phyloP scores from a whole-genome alignment of 2,888 invertebrate species.

The Drosophila dives region DNA sequence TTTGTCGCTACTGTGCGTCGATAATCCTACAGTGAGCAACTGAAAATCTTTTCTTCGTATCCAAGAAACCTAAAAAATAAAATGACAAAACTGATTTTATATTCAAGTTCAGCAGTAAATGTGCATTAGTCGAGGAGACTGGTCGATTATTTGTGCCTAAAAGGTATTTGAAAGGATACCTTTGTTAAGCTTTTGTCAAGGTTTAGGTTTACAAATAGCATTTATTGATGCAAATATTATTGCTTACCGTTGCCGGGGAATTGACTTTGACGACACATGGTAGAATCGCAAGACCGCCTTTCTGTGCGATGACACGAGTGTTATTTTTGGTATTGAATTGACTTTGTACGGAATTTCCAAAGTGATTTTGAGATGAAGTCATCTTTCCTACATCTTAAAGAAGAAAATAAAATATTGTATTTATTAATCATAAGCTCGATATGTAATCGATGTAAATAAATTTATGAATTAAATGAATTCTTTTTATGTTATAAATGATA shows the following conservation, averaged over 20 bases:
- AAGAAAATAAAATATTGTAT: neutral
- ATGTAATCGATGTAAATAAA: neutral
- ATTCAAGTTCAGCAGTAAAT: neutral
- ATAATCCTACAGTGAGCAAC: conserved; percentile 87
- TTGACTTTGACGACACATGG: conserved; percentile 85
- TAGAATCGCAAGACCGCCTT: conserved; percentile 84
- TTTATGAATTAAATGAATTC: neutral
- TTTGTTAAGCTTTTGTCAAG: neutral
- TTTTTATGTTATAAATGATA: neutral
- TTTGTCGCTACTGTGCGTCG: conserved; percentile 88
- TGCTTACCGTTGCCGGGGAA: conserved; percentile 84
- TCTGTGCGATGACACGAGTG: conserved; percentile 84
- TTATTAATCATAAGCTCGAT: neutral
- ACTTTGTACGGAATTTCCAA: conserved; percentile 79
- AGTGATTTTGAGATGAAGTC: conserved; percentile 83
- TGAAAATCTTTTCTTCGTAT: conserved; percentile 88
- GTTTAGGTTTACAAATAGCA: neutral
- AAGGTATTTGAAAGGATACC: neutral
- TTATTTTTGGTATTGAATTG: conserved; percentile 85
- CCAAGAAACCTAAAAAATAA: conserved; percentile 86
- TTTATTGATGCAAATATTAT: neutral
- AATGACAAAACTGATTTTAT: neutral
- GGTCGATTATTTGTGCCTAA: neutral
- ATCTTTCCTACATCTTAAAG: conserved; percentile 83
- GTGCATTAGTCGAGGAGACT: neutral